Evolutionary conservation across 2,113 vertebrate species (phyloP), one percentile per base, ranked within the genome.

Genomic region (Pleuronectes platessa): DNA sequence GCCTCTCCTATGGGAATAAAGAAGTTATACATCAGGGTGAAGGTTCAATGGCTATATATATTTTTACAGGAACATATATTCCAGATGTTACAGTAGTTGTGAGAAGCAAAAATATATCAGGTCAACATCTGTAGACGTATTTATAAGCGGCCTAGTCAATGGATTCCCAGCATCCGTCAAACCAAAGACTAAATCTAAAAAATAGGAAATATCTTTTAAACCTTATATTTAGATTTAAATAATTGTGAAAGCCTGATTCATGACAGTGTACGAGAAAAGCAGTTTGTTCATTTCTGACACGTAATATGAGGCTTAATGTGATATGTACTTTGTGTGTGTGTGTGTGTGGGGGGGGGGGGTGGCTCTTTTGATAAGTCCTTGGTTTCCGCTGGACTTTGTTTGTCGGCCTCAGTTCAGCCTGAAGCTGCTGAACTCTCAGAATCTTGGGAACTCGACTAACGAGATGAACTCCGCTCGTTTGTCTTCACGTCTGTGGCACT

Each of bases 351-450:
- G 37, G 24, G 40, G 37, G 54, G 42, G 17, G 17, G 13, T 35
- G 26, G 15, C 2, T 27, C 11, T 31, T 60, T 55, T 61, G 23
- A 31, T 60, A 24, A 11, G 14, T 53, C 26, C 37, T 11, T 51
- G 24, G 13, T 73, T 73, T 62, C 21, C 37, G 51, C 68, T 35
- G 23, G 51, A 26, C 63, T 69, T 55, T 78, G n/a, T 65, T 60
- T 77, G 6, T 60, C 17, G 53, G 49, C 62, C 23, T n/a, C 51
- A 2, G 63, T 20, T 73, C 60, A 23, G 77, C 82, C 71, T 0
- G 56, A 65, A 60, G 82, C 82, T 42, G 45, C 69, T 31, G 2
- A 73, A 51, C 73, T 61, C 21, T 1, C 60, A 21, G 61, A 58
- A 70, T 66, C 31, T 56, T 49, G 51, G 40, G 49, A 60, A 31